Evolutionary conservation across 2,888 invertebrate species (phyloP).

Genomic region (Epistrophella euchroma): DNA sequence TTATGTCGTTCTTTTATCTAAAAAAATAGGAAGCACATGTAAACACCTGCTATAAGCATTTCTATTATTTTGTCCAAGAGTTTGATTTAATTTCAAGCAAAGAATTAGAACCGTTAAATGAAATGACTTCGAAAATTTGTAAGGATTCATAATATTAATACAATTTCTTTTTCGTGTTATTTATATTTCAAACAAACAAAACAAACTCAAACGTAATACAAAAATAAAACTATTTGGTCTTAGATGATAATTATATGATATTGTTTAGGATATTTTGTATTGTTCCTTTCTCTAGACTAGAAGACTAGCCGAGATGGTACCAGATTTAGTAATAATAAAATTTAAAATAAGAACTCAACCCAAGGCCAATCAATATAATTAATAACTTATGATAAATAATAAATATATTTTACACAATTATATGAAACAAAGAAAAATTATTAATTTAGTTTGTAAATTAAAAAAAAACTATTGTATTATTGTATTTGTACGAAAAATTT

Average conservation of each 20-base stretch:
- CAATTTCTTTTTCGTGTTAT: neutral
- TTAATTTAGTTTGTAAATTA: neutral
- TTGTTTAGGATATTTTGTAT: neutral
- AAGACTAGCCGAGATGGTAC: neutral
- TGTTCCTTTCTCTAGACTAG: neutral
- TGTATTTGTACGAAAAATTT: neutral
- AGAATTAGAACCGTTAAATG: slow-evolving; percentile 93
- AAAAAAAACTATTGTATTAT: neutral
- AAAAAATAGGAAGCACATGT: slow-evolving; percentile 90
- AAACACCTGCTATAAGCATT: slow-evolving; percentile 97
- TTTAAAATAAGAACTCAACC: neutral
- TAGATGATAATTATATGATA: neutral
- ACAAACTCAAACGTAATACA: neutral
- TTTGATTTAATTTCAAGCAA: slow-evolving; percentile 92
- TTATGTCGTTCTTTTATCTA: slow-evolving; percentile 1
- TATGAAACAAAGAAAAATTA: neutral
- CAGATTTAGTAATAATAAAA: neutral
- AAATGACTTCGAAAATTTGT: slow-evolving; percentile 90
- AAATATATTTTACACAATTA: neutral
- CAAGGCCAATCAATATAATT: slow-evolving; percentile 2
- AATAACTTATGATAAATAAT: neutral
- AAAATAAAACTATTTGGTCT: neutral
- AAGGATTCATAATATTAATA: slow-evolving; percentile 83
- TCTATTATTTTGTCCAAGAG: slow-evolving; percentile 95
- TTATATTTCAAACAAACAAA: slow-evolving; percentile 13